Evolutionary conservation across 2,797 vertebrate species (phyloP).

Genomic region (Scyliorhinus canicula): DNA sequence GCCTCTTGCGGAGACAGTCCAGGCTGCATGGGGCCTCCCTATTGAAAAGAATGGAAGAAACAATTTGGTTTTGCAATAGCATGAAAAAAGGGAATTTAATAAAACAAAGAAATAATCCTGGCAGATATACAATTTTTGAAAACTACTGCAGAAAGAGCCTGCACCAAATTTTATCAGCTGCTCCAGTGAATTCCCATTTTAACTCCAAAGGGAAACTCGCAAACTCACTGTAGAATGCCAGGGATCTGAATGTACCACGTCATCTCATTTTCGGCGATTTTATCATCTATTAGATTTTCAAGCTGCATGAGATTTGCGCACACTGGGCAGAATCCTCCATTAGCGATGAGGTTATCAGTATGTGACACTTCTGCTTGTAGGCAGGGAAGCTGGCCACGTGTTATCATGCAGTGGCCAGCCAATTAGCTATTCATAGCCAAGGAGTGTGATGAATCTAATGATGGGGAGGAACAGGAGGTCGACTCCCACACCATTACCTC

Average conservation of each 20-base stretch:
- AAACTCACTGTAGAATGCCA: neutral
- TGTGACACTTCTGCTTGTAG: too few relatives aligned
- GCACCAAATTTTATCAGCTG: neutral
- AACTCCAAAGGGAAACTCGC: neutral
- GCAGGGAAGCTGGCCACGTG: too few relatives aligned
- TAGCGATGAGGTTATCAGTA: too few relatives aligned
- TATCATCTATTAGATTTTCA: neutral
- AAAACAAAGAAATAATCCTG: neutral
- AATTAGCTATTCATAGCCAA: too few relatives aligned
- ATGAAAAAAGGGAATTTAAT: neutral
- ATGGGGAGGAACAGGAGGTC: too few relatives aligned
- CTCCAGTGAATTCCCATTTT: neutral
- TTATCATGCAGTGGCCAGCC: too few relatives aligned
- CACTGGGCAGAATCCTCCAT: too few relatives aligned
- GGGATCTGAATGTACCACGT: neutral
- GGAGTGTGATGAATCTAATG: too few relatives aligned
- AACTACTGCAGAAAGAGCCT: neutral
- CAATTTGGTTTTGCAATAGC: neutral
- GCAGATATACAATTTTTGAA: too few relatives aligned
- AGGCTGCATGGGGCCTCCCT: conserved; percentile 84
- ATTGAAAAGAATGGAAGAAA: conserved; percentile 3
- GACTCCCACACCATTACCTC: too few relatives aligned
- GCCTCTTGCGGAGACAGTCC: conserved; percentile 84
- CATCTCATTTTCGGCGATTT: neutral
- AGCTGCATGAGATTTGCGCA: neutral